These are phyloP conservation scores for Dasyurus viverrinus DNA, from an alignment of 2,113 vertebrate genomes.

Conservation along the genomic window DNA sequence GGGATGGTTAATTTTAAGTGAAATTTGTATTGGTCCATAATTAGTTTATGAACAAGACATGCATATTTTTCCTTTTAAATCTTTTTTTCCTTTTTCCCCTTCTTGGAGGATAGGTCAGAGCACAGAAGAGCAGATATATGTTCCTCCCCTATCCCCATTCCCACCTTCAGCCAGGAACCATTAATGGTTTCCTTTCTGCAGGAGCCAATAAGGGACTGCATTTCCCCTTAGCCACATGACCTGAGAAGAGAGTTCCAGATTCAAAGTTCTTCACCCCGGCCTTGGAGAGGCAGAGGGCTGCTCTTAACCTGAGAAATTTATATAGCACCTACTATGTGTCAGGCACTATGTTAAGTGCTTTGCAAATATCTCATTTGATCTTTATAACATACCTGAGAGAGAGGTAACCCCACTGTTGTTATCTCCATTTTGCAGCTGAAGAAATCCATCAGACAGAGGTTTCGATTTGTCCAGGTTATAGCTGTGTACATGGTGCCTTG, in stretches of 20 bases:
- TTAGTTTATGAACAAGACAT: background rate
- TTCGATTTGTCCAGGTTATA: background rate
- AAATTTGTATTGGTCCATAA: background rate
- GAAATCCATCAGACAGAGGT: background rate
- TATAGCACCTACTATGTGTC: background rate
- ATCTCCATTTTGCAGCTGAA: background rate
- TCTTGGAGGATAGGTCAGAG: background rate
- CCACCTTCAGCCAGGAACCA: background rate
- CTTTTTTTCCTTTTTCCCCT: background rate
- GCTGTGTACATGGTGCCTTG: background rate
- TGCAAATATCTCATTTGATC: background rate
- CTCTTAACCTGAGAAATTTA: background rate
- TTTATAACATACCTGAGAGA: background rate
- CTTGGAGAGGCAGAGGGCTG: background rate
- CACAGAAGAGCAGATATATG: background rate
- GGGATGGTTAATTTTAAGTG: background rate
- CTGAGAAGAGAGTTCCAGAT: background rate
- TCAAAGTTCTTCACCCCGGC: background rate
- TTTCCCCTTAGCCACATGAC: background rate
- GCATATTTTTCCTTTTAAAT: background rate
- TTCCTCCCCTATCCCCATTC: background rate
- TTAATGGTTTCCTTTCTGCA: background rate
- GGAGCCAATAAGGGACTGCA: background rate
- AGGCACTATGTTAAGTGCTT: background rate
- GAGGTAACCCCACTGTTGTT: background rate